A percentile compares a stretch with the other conserved stretches of the same genome.
Evolutionary conservation across 2,888 invertebrate genomes (phyloP).

Genomic region (Drosophila hamatofila): DNA sequence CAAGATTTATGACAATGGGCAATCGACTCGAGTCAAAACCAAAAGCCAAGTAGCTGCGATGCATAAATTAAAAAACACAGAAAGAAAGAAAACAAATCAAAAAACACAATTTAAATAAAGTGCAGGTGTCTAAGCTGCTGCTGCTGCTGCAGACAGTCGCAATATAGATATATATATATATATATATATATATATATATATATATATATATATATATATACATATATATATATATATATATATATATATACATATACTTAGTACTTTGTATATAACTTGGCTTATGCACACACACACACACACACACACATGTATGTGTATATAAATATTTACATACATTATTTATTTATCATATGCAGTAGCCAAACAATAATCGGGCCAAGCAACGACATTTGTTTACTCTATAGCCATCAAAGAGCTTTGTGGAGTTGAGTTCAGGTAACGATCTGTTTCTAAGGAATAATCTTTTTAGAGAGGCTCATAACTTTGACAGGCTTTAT

Average conservation of each 20-base stretch:
- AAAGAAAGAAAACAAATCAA: conserved; percentile 5
- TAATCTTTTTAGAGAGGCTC: not conserved
- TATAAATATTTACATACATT: conserved; percentile 13
- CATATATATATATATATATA: no score
- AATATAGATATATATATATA: not conserved
- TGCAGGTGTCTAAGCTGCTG: conserved; percentile 39
- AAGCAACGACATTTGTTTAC: not conserved
- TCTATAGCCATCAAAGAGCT: not conserved
- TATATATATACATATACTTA: not conserved
- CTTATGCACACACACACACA: not conserved
- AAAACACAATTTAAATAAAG: conserved; percentile 49
- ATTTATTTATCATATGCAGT: conserved; percentile 18
- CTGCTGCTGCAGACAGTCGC: not conserved
- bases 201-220: not conserved
- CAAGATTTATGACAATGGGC: conserved; percentile 67
- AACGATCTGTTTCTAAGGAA: not conserved
- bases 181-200: no score
- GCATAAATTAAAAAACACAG: conserved; percentile 60
- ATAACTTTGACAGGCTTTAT: not conserved
- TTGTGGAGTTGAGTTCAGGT: not conserved
- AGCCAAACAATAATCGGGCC: not conserved
- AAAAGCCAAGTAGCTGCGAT: conserved; percentile 58
- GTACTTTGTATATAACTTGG: not conserved
- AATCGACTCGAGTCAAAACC: conserved; percentile 27
- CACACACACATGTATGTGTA: no score